These are phyloP conservation scores for Tragelaphus strepsiceros DNA, from an alignment of 2,113 vertebrate genomes.

Conservation along the genomic window DNA sequence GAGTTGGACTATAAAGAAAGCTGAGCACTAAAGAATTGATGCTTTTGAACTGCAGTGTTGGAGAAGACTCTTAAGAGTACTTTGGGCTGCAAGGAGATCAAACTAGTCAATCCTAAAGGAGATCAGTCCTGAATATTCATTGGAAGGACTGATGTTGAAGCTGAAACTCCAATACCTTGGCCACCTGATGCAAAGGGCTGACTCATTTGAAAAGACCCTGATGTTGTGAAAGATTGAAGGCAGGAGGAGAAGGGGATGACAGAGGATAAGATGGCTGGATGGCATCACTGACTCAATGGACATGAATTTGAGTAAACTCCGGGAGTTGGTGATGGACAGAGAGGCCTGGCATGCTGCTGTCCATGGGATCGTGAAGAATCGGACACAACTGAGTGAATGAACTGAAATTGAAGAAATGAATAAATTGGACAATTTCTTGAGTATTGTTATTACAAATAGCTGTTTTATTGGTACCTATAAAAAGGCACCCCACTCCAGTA, in stretches of 20 bases:
- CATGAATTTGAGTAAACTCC: no score
- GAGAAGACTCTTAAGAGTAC: background rate
- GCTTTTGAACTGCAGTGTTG: background rate
- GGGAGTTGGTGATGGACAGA: no score
- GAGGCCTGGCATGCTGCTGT: no score
- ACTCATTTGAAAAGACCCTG: background rate
- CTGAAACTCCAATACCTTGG: background rate
- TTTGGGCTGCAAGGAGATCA: background rate
- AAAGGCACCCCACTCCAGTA: no score
- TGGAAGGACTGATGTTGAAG: background rate
- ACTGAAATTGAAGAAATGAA: no score
- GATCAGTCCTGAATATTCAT: background rate
- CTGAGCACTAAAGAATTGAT: fast-evolving
- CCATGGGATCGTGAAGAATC: no score
- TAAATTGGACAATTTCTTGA: no score
- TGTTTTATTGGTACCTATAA: no score
- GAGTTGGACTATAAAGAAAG: background rate
- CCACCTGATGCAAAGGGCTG: background rate
- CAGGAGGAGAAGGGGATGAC: background rate
- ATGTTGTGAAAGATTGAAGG: background rate
- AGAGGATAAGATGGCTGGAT: background rate
- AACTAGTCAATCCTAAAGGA: background rate
- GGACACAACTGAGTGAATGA: fast-evolving
- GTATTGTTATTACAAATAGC: no score
- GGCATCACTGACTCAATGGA: background rate